Evolutionary conservation across 2,888 invertebrate species (phyloP).

Genomic region (Leucophora obtusa): DNA sequence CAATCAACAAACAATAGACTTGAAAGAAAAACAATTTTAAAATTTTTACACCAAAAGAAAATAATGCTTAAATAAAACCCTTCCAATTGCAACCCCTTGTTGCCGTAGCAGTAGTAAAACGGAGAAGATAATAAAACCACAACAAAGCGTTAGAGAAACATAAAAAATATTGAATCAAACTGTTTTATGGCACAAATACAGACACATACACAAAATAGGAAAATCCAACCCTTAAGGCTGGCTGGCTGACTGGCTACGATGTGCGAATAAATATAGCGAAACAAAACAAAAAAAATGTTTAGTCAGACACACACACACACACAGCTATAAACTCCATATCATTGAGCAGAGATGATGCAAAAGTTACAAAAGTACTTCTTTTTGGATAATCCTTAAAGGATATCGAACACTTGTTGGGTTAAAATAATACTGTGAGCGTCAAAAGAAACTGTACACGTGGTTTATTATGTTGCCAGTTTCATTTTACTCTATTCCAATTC

Average conservation of each 20-base stretch:
- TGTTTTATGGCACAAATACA: neutral
- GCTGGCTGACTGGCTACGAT: constrained; percentile 2
- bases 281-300: neutral
- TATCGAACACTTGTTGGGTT: too few species aligned
- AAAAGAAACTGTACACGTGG: too few species aligned
- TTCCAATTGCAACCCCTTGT: constrained; percentile 10
- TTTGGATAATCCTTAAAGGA: too few species aligned
- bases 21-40: neutral
- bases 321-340: too few species aligned
- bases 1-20: constrained; percentile 32
- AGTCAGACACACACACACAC: neutral
- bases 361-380: too few species aligned
- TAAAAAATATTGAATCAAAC: constrained; percentile 7
- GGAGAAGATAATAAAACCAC: constrained; percentile 33
- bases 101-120: constrained; percentile 17
- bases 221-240: constrained; percentile 31
- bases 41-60: neutral
- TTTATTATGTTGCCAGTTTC: too few species aligned
- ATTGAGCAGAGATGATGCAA: too few species aligned
- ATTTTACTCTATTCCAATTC: too few species aligned
- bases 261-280: constrained; percentile 21
- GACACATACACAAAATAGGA: constrained; percentile 1
- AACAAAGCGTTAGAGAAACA: constrained; percentile 28
- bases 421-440: too few species aligned
- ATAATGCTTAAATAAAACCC: constrained; percentile 32